phyloP scores from a whole-genome alignment of 1,140 invertebrate species.

The Rhynchophorus ferrugineus region DNA sequence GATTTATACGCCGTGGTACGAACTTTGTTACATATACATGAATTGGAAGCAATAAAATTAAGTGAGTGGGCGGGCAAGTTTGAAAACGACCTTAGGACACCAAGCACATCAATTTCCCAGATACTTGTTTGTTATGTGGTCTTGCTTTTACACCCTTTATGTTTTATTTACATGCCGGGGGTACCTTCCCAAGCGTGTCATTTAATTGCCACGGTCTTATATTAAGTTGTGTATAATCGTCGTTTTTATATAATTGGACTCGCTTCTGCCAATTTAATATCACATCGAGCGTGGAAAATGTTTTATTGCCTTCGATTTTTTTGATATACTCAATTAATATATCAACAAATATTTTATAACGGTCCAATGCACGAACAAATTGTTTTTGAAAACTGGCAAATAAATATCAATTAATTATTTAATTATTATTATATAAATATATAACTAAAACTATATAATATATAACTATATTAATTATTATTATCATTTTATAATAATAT shows the following conservation, averaged over 20 bases:
- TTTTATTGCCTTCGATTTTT: no score
- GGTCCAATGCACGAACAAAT: no score
- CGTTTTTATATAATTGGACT: neutral
- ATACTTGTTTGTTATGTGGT: constrained; percentile 11
- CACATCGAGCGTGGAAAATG: neutral
- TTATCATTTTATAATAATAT: no score
- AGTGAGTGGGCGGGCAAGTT: constrained; percentile 12
- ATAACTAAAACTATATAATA: no score
- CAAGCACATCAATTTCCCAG: constrained; percentile 6
- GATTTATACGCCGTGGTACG: constrained; percentile 9
- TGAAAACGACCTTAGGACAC: constrained; percentile 7
- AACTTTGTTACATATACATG: constrained; percentile 12
- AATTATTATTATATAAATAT: no score
- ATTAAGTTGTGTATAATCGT: neutral
- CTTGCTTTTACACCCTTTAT: constrained; percentile 1
- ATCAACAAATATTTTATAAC: no score
- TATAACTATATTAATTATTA: no score
- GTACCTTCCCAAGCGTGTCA: constrained; percentile 12
- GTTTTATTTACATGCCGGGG: constrained; percentile 8
- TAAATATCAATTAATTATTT: no score
- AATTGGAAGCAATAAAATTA: constrained; percentile 14
- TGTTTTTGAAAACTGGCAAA: no score
- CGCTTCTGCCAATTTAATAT: neutral
- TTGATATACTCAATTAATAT: no score
- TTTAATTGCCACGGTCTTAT: constrained; percentile 11